phyloP scores from a whole-genome alignment of 2,888 invertebrate species.

The Norana najaformis region DNA sequence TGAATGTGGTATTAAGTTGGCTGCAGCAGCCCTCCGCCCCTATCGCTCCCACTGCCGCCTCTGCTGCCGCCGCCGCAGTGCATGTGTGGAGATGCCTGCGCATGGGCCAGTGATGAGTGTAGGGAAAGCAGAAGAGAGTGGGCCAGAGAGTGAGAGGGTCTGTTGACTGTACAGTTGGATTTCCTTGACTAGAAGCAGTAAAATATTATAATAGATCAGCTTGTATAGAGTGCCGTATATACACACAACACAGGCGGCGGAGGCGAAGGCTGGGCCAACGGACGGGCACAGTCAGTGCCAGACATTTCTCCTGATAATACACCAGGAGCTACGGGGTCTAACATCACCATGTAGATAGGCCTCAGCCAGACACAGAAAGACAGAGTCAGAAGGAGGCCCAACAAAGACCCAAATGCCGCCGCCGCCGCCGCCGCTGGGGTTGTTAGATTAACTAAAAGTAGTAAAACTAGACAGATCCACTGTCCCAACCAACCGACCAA shows the following conservation, averaged over 20 bases:
- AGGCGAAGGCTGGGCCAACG: background rate
- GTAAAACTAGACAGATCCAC: slow-evolving; percentile 1
- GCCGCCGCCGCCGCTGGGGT: slow-evolving; percentile 10
- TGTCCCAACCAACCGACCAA: slow-evolving; percentile 6
- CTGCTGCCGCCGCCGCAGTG: background rate
- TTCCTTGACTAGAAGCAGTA: slow-evolving; percentile 16
- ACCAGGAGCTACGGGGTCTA: slow-evolving; percentile 8
- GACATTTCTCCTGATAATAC: slow-evolving; percentile 25
- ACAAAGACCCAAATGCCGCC: background rate
- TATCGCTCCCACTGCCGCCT: background rate
- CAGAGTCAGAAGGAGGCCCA: slow-evolving; percentile 8
- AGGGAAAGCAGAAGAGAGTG: background rate
- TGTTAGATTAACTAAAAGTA: slow-evolving; percentile 19
- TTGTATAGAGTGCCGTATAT: background rate
- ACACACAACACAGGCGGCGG: background rate
- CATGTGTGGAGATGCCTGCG: background rate
- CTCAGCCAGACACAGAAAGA: slow-evolving; percentile 9
- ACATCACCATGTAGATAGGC: slow-evolving; percentile 23
- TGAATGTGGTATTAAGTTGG: slow-evolving; percentile 16
- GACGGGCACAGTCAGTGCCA: background rate
- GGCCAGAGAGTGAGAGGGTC: no score
- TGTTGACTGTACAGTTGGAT: no score
- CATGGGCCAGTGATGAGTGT: slow-evolving; percentile 16
- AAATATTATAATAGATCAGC: slow-evolving; percentile 26
- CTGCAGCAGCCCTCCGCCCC: background rate